A percentile compares a stretch with the other conserved stretches of the same genome.
These are phyloP conservation scores for Tichodroma muraria DNA, from an alignment of 2,113 vertebrate genomes.

Conservation along the genomic window DNA sequence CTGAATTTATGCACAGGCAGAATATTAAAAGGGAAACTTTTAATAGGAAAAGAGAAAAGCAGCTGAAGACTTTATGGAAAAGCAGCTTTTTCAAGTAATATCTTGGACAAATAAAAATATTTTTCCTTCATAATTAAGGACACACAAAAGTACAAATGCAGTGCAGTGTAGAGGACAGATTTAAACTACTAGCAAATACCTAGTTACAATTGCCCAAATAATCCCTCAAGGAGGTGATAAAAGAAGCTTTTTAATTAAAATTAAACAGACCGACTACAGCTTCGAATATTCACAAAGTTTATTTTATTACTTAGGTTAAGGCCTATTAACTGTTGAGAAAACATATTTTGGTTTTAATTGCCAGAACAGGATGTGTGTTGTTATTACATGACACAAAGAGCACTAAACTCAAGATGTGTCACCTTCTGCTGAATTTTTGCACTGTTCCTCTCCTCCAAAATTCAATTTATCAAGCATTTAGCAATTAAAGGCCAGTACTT, in stretches of 20 bases:
- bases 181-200: background rate
- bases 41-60: background rate
- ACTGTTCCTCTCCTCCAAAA: background rate
- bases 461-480: background rate
- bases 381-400: background rate
- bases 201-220: background rate
- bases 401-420: background rate
- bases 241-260: background rate
- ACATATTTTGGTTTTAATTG: background rate
- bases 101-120: background rate
- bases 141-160: background rate
- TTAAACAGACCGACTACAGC: background rate
- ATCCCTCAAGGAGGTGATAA: background rate
- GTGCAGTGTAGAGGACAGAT: background rate
- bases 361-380: background rate
- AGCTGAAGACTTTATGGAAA: background rate
- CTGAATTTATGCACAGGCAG: background rate
- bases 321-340: background rate
- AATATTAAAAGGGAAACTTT: background rate
- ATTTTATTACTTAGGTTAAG: background rate
- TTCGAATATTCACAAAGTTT: background rate
- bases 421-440: background rate
- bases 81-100: background rate
- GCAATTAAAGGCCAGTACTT: background rate
- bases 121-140: background rate